Conservation (phyloP, 2,797 vertebrate genomes). For the Avahi laniger region DNA sequence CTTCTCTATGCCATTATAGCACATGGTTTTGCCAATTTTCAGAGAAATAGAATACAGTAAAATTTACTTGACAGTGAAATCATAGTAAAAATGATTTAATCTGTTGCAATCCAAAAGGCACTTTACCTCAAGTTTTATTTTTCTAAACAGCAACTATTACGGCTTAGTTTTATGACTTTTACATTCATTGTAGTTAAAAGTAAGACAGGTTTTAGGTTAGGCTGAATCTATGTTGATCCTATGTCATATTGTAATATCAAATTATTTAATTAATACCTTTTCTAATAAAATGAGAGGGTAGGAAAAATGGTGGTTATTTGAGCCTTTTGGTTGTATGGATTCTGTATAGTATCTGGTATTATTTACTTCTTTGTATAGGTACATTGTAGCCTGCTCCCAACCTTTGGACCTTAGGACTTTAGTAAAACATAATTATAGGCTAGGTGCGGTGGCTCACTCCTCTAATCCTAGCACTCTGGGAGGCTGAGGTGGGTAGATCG, state of each 20-base stretch:
- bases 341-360: not conserved
- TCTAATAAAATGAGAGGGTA: conserved; percentile 12
- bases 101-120: not conserved
- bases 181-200: not conserved
- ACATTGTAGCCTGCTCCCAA: not conserved
- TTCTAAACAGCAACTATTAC: not conserved
- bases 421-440: no score
- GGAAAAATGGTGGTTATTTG: not conserved
- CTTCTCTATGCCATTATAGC: not conserved
- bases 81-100: conserved; percentile 39
- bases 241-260: conserved; percentile 9
- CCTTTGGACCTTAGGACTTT: not conserved
- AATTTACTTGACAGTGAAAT: conserved; percentile 43
- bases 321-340: not conserved
- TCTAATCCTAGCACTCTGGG: no score
- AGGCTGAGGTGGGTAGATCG: no score
- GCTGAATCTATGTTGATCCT: not conserved
- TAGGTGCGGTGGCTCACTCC: no score
- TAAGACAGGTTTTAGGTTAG: conserved; percentile 2
- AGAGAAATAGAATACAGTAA: conserved; percentile 37
- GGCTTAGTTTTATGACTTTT: conserved; percentile 33
- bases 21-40: not conserved
- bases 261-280: conserved; percentile 35
- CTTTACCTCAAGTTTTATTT: conserved; percentile 16
- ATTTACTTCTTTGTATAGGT: not conserved